These are phyloP conservation scores for Bombyx mandarina DNA, from an alignment of 1,140 invertebrate genomes.

Conservation along the genomic window DNA sequence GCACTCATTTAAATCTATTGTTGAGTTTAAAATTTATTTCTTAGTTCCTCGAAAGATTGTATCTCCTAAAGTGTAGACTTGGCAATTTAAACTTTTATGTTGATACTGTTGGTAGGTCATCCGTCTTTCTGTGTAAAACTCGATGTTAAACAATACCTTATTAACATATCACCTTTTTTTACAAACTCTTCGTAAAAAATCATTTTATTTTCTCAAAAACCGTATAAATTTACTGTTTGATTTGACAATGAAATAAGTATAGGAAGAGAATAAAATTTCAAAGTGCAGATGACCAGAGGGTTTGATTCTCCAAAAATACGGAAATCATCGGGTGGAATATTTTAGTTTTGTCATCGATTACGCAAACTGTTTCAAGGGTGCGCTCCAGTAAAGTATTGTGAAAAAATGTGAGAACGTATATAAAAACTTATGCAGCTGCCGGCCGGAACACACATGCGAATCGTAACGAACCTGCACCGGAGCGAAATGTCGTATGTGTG, in stretches of 20 bases:
- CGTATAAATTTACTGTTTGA: no score
- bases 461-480: slow-evolving; percentile 39
- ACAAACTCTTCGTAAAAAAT: no score
- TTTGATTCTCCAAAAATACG: slow-evolving; percentile 61
- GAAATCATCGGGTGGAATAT: slow-evolving; percentile 70
- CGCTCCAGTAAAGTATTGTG: slow-evolving; percentile 53
- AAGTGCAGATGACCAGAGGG: slow-evolving; percentile 4
- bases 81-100: no score
- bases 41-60: no score
- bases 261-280: no score
- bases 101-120: no score
- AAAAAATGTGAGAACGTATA: slow-evolving; percentile 66
- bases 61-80: no score
- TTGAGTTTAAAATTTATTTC: no score
- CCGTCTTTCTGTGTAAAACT: no score
- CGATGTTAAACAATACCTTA: background rate
- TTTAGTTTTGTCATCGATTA: slow-evolving; percentile 71
- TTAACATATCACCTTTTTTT: background rate
- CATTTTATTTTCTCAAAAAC: no score
- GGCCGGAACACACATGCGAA: slow-evolving; percentile 65
- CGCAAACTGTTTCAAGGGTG: slow-evolving; percentile 71
- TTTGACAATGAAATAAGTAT: no score
- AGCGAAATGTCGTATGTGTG: slow-evolving; percentile 33
- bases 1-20: no score
- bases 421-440: slow-evolving; percentile 69